Conservation (phyloP, 2,888 invertebrate genomes). For the Xiphydria camelus region DNA sequence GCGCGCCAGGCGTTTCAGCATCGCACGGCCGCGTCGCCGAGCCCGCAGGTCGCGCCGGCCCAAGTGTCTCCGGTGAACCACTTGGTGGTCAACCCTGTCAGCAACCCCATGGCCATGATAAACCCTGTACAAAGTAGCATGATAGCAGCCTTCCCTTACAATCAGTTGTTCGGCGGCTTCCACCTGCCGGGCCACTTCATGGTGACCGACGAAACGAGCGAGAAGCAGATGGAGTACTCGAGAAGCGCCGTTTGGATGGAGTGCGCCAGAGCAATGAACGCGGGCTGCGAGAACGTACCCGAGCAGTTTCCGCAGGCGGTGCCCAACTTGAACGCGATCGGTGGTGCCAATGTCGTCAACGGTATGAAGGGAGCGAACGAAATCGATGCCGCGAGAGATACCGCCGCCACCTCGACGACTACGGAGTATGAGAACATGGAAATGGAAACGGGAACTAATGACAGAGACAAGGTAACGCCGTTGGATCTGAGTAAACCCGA, state of each 20-base stretch:
- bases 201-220: slow-evolving; percentile 13
- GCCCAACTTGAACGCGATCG: slow-evolving; percentile 27
- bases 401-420: slow-evolving; percentile 5
- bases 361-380: background rate
- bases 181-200: slow-evolving; percentile 22
- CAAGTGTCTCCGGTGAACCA: slow-evolving; percentile 13
- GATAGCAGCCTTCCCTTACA: slow-evolving; percentile 38
- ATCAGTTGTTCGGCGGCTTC: slow-evolving; percentile 27
- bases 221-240: slow-evolving; percentile 23
- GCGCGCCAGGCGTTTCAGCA: no score
- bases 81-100: slow-evolving; percentile 32
- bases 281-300: slow-evolving; percentile 10
- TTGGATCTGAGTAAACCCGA: slow-evolving; percentile 66
- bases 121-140: slow-evolving; percentile 4
- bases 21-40: background rate
- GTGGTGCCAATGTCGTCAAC: background rate
- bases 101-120: slow-evolving; percentile 35
- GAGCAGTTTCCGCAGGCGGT: slow-evolving; percentile 12
- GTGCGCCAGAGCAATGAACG: slow-evolving; percentile 21
- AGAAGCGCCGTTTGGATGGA: slow-evolving; percentile 20
- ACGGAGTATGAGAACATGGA: slow-evolving; percentile 5
- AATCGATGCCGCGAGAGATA: slow-evolving; percentile 13
- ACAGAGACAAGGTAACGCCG: slow-evolving; percentile 60
- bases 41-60: slow-evolving; percentile 9
- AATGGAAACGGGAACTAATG: no score